Conservation (phyloP, 2,113 vertebrate genomes). For the Saguinus imperator region DNA sequence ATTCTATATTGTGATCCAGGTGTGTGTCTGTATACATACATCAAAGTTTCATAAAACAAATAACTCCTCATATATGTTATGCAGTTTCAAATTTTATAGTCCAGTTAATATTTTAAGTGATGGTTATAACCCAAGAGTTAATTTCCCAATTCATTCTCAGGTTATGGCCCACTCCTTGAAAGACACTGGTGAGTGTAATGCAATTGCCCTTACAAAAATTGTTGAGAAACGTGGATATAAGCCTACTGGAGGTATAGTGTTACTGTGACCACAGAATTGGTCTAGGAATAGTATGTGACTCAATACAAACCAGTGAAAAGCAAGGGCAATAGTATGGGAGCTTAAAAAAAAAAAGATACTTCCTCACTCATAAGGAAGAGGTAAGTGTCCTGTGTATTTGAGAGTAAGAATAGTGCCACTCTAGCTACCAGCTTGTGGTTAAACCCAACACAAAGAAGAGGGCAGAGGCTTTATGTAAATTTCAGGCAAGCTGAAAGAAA, state of each 20-base stretch:
- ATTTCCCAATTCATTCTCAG: slow-evolving; percentile 7
- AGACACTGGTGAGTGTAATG: slow-evolving; percentile 25
- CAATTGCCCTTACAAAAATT: slow-evolving; percentile 4
- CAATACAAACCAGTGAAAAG: slow-evolving; percentile 24
- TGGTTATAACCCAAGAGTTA: background rate
- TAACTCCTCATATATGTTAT: background rate
- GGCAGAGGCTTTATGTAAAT: background rate
- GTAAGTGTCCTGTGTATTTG: background rate
- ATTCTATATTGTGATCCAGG: background rate
- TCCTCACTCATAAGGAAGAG: background rate
- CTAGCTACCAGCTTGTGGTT: background rate
- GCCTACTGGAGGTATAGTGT: background rate
- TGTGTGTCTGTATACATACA: background rate
- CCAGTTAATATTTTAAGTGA: slow-evolving; percentile 4
- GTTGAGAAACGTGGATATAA: slow-evolving; percentile 21
- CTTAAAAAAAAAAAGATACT: background rate
- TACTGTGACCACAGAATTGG: slow-evolving; percentile 3
- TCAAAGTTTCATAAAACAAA: background rate
- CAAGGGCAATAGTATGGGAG: background rate
- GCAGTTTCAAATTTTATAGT: background rate
- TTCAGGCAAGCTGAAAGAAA: background rate
- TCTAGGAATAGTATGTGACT: background rate
- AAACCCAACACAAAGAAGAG: background rate
- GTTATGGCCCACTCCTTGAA: background rate
- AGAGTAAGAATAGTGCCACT: background rate